Conservation (phyloP, 92 coral and sea anemone genomes). For the Epizoanthus illoricatus region DNA sequence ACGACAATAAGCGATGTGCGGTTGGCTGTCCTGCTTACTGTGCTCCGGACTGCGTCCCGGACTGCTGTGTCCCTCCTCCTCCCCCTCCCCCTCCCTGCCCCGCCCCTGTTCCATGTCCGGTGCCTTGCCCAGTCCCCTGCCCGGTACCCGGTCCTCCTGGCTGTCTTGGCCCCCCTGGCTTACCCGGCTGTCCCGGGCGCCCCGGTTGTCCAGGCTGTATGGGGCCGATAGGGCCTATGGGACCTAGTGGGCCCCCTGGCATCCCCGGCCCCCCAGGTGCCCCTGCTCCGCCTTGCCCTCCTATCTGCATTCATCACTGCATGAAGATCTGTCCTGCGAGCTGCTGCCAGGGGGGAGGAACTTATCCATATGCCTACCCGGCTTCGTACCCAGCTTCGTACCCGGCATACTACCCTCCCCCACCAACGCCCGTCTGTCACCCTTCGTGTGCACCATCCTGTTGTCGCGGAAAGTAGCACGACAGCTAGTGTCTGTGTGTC, state of each 20-base stretch:
- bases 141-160: constrained; percentile 91
- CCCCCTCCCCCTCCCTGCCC: constrained; percentile 59
- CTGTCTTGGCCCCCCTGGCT: constrained; percentile 87
- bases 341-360: not conserved
- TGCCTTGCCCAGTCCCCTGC: constrained; percentile 52
- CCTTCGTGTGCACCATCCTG: constrained; percentile 63
- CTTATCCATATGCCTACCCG: too few species aligned
- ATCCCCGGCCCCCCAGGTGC: constrained; percentile 92
- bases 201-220: constrained; percentile 76
- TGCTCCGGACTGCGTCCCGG: constrained; percentile 67
- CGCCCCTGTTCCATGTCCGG: too few species aligned
- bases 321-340: constrained; percentile 86
- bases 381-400: constrained; percentile 57
- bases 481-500: too few species aligned
- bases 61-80: constrained; percentile 74
- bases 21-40: constrained; percentile 63
- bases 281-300: constrained; percentile 89
- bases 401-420: constrained; percentile 59
- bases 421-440: constrained; percentile 68
- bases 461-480: constrained; percentile 38
- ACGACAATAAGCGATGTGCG: constrained; percentile 82
- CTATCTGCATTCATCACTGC: constrained; percentile 94
- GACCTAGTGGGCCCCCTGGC: constrained; percentile 89
- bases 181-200: constrained; percentile 71
- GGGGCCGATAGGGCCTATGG: constrained; percentile 85